phyloP scores from a whole-genome alignment of 2,888 invertebrate species.

The Metacarcinus magister region DNA sequence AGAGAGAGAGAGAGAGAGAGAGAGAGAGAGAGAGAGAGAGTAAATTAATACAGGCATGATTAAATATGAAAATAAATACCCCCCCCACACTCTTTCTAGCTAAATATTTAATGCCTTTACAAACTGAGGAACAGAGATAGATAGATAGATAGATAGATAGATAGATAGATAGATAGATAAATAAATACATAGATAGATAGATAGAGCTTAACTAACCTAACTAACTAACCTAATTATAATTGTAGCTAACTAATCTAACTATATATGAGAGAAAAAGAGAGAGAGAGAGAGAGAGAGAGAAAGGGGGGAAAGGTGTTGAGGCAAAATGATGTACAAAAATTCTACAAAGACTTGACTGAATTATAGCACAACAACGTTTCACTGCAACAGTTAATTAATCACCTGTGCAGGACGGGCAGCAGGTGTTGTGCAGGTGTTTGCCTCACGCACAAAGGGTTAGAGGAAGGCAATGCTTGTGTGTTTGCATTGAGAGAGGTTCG shows the following conservation, averaged over 20 bases:
- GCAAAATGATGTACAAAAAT: background rate
- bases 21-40: background rate
- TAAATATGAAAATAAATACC: background rate
- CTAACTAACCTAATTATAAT: no score
- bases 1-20: conserved; percentile 5
- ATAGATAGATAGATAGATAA: no score
- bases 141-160: no score
- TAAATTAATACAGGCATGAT: no score
- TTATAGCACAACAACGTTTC: background rate
- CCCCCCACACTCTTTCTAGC: background rate
- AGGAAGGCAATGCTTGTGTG: background rate
- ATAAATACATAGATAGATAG: no score
- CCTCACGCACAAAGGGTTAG: background rate
- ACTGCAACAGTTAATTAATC: conserved; percentile 7
- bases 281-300: background rate
- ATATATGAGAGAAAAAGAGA: background rate
- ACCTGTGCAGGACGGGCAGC: background rate
- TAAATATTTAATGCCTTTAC: background rate
- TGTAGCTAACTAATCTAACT: no score
- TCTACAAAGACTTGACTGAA: background rate
- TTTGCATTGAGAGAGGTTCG: background rate
- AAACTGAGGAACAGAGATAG: background rate
- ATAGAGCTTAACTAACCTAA: no score
- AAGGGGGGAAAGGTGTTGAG: background rate
- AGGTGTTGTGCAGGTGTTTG: background rate